Evolutionary conservation across 2,113 vertebrate species (phyloP).

Genomic region (Cyprinodon variegatus): DNA sequence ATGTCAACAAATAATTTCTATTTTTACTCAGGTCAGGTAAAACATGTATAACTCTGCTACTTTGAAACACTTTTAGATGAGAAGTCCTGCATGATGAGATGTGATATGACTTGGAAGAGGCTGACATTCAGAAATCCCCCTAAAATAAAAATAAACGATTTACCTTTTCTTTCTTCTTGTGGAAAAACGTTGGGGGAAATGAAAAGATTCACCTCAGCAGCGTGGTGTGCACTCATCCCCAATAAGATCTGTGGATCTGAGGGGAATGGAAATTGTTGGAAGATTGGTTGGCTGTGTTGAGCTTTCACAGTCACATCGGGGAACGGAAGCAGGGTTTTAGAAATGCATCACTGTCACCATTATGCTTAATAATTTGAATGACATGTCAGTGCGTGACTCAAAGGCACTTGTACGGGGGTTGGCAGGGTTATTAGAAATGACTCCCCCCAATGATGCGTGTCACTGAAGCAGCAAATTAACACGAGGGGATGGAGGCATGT

Average conservation of each 20-base stretch:
- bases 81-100: constrained; percentile 50
- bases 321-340: constrained; percentile 58
- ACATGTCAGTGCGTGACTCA: constrained; percentile 68
- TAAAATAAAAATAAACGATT: constrained; percentile 48
- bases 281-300: constrained; percentile 40
- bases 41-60: constrained; percentile 43
- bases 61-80: constrained; percentile 47
- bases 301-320: constrained; percentile 51
- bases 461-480: constrained; percentile 88
- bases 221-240: constrained; percentile 54
- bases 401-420: constrained; percentile 63
- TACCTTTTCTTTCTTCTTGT: constrained; percentile 48
- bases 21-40: constrained; percentile 53
- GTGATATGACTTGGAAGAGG: constrained; percentile 61
- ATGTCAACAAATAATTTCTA: constrained; percentile 63
- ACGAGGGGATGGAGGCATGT: constrained; percentile 73
- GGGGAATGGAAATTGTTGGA: background rate
- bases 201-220: constrained; percentile 63
- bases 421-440: constrained; percentile 78
- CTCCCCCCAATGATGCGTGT: constrained; percentile 81
- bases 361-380: constrained; percentile 79
- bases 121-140: constrained; percentile 53
- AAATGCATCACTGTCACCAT: constrained; percentile 71
- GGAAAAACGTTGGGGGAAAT: constrained; percentile 61
- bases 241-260: constrained; percentile 39